Base-by-base conservation (phyloP, 2,113 vertebrate genomes). In the Litocranius walleri region DNA sequence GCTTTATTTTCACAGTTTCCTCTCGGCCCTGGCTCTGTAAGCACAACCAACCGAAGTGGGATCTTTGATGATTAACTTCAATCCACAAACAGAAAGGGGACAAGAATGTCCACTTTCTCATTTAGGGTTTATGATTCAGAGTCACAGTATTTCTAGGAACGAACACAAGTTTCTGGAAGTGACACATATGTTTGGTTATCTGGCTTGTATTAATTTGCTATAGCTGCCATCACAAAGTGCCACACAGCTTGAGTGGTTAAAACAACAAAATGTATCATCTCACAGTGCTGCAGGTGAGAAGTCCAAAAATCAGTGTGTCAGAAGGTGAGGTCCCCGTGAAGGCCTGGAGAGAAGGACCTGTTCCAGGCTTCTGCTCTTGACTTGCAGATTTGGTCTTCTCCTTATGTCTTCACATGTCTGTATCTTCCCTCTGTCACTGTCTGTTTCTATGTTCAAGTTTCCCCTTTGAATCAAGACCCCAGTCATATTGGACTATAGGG, bases 181-280 rank as follows among this genome's bases (percentile, higher is more conserved):
- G n/a, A 56, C 17, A 19, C 14, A 11, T 30, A 43, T 0, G 3
- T 13, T 9, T 29, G 45, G 30, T n/a, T 45, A 33, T 91, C 48
- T 3, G 1, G 8, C 86, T 59, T 77, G 25, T 8, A 0, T 12
- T 61, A 3, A 1, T 30, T 30, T 50, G n/a, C 80, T 29, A 0
- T 0, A 1, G 77, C 15, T 2, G 13, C 9, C 11, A 0, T 33
- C 13, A 83, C 29, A 50, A 40, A 5, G 33, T 5, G 9, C 30
- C 6, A 74, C 9, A 4, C 7, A 2, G 14, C 9, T 57, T 0
- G 1, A 5, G 16, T 2, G 4, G 6, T 11, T 52, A 7, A 36
- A 45, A 54, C 45, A 29, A 3, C 23, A 21, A 2, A 1, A 7
- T 40, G 4, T 12, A 23, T 23, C 43, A 5, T 59, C 43, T 59